These are phyloP conservation scores for Camelus dromedarius DNA, from an alignment of 2,113 vertebrate genomes.

Conservation along the genomic window DNA sequence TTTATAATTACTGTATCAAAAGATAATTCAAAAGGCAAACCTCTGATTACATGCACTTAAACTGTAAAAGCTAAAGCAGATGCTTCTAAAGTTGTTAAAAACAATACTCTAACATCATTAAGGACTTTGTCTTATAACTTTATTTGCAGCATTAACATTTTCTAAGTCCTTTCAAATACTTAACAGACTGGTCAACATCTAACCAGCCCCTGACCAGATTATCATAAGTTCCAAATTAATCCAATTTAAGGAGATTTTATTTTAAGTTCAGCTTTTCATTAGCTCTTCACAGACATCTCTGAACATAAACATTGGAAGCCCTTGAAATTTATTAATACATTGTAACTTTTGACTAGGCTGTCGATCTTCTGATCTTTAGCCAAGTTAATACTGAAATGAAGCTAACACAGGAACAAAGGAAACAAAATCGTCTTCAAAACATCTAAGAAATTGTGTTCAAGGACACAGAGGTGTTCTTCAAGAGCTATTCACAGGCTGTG, in stretches of 20 bases:
- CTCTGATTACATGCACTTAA: slow-evolving; percentile 13
- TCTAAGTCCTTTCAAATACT: slow-evolving; percentile 40
- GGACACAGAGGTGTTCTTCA: not conserved
- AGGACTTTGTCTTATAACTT: slow-evolving; percentile 26
- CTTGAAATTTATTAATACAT: slow-evolving; percentile 37
- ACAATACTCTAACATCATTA: slow-evolving; percentile 36
- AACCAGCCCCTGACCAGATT: not conserved
- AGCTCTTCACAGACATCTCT: slow-evolving; percentile 30
- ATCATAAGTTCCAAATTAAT: slow-evolving; percentile 52
- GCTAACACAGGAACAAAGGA: slow-evolving; percentile 15
- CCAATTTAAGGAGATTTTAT: slow-evolving; percentile 37
- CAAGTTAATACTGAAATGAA: slow-evolving; percentile 27
- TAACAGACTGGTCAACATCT: not conserved
- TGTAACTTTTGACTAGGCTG: not conserved
- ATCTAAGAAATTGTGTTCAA: not conserved
- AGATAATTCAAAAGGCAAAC: slow-evolving; percentile 5
- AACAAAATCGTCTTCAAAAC: slow-evolving; percentile 53
- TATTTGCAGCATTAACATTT: slow-evolving; percentile 52
- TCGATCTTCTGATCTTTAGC: not conserved
- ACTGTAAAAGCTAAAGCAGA: slow-evolving; percentile 43
- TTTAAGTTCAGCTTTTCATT: slow-evolving; percentile 50
- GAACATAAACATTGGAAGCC: slow-evolving; percentile 18
- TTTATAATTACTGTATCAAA: slow-evolving; percentile 26
- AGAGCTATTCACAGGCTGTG: not conserved
- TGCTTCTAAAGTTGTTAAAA: slow-evolving; percentile 33